These are phyloP conservation scores for Mustela lutreola DNA, from an alignment of 2,113 vertebrate species.

Conservation along the genomic window DNA sequence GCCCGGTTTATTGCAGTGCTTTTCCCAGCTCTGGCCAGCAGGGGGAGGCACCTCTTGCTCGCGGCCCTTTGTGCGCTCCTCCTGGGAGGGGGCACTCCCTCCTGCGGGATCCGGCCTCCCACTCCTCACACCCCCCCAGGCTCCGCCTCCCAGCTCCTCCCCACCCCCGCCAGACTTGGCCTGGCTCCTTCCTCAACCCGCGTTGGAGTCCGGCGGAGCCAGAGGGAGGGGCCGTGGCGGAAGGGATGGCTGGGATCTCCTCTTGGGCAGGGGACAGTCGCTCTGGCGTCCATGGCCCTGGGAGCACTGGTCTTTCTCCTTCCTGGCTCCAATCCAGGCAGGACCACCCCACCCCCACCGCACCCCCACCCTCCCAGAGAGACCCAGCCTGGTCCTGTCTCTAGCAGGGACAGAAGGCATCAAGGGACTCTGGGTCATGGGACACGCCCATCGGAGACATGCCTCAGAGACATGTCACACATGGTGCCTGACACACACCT, in stretches of 20 bases:
- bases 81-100: neutral
- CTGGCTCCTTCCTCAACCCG: neutral
- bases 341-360: too few relatives aligned
- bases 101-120: neutral
- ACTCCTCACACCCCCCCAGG: neutral
- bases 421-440: neutral
- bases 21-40: conserved; percentile 69
- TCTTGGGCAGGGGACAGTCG: neutral
- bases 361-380: neutral
- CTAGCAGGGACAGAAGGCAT: neutral
- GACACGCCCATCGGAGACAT: neutral
- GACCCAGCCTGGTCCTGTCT: neutral
- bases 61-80: neutral
- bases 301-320: neutral
- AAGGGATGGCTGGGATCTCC: neutral
- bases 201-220: neutral
- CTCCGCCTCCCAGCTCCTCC: neutral
- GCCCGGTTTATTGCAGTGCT: fast-evolving
- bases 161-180: too few relatives aligned
- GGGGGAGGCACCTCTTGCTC: conserved; percentile 65
- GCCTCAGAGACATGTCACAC: neutral
- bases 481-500: neutral
- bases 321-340: neutral
- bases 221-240: neutral
- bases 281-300: neutral